Evolutionary conservation across 2,113 vertebrate genomes (phyloP).

Genomic region (Excalfactoria chinensis): DNA sequence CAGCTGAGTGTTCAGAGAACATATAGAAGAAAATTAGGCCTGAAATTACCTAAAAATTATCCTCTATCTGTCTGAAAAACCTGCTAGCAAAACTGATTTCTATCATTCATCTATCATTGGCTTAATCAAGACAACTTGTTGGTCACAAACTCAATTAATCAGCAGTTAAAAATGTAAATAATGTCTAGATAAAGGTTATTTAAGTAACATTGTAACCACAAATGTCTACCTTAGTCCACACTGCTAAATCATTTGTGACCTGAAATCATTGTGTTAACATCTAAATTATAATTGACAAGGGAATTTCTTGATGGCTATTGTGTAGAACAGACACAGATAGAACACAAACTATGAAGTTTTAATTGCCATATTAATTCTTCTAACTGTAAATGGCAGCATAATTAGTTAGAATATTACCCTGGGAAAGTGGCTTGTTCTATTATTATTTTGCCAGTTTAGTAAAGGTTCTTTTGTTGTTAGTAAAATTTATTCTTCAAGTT

Average conservation of each 20-base stretch:
- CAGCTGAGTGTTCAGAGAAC: neutral
- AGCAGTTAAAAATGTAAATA: neutral
- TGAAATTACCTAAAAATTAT: slow-evolving; percentile 44
- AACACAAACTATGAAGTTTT: slow-evolving; percentile 10
- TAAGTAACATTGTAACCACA: neutral
- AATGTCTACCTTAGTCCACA: neutral
- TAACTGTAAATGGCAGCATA: slow-evolving; percentile 31
- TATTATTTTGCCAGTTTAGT: neutral
- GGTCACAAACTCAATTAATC: neutral
- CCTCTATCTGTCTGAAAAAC: slow-evolving; percentile 4
- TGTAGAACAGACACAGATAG: neutral
- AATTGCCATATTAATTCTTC: slow-evolving; percentile 24
- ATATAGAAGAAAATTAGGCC: neutral
- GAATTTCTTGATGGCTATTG: slow-evolving; percentile 10
- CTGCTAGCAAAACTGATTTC: slow-evolving; percentile 48
- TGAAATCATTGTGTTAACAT: neutral
- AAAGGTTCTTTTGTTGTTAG: neutral
- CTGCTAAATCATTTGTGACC: neutral
- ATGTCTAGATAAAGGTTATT: neutral
- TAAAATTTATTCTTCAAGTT: neutral
- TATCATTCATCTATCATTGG: slow-evolving; percentile 43
- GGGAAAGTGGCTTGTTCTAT: neutral
- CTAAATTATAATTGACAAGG: slow-evolving; percentile 28
- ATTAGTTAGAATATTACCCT: neutral
- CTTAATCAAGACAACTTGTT: neutral